Base-by-base conservation (phyloP, 2,888 invertebrate species). In the Torymus tubicola region DNA sequence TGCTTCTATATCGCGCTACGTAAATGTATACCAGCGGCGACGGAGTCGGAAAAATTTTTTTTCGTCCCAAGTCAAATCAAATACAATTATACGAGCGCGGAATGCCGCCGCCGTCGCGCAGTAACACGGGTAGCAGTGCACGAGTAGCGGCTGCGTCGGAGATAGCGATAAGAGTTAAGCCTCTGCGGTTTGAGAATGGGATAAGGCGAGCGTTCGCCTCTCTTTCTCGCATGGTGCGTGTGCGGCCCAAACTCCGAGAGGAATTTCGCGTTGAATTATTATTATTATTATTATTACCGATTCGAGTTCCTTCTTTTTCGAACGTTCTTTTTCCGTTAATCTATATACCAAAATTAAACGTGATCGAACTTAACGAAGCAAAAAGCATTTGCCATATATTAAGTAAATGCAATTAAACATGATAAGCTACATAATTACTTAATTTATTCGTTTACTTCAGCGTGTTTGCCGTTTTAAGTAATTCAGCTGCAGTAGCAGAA, bases 91-190 rank as follows among this genome's bases (percentile, higher is more conserved):
- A 61, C n/a, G 14, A 58, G 42, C 53, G 42, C 42, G 42, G 31
- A 61, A 63, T 55, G 64, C 63, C 24, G 71, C 21, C 60, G 64
- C 11, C 21, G 18, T 55, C 67, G 63, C 64, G 73, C 73, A 82
- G 88, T 88, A 89, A 89, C 85, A 88, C 89, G 84, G 78, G 89
- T 89, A 89, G 89, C 89, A 55, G 83, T 81, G 71, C 80, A 81
- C 80, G 73, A 64, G 83, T 80, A 76, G 82, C 85, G 82, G 8
- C 84, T 84, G 83, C 80, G 83, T 57, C 71, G 84, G 81, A 85
- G 89, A 89, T 89, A 89, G 87, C 89, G 89, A 89, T 89, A 89
- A 89, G 86, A 86, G 82, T 86, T 80, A 80, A 80, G 82, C 78
- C 80, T 68, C 55, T 64, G 63, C 60, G 60, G 65, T 57, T 42